Base-by-base conservation (phyloP, 2,797 vertebrate species). In the Lemur catta region DNA sequence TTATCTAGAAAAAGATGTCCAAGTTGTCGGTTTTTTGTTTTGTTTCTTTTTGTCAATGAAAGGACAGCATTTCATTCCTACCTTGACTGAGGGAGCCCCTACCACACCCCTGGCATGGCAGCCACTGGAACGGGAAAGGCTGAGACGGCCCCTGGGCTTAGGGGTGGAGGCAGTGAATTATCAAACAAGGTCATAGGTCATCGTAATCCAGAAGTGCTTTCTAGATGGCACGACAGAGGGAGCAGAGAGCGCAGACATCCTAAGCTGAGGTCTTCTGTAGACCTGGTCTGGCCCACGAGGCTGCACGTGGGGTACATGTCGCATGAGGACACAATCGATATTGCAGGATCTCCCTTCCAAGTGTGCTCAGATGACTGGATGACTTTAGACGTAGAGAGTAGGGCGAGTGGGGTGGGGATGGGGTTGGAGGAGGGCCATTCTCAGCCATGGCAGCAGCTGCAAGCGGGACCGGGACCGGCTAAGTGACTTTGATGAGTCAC, bases 351-450 rank as follows among this genome's bases (percentile, higher is more conserved):
- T 89, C 84, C 4, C 20, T 35, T 46, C 41, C 46, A n/a, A n/a
- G 79, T 1, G 20, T 10, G 61, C n/a, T 35, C 2, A 0, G 50
- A 10, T 7, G 50, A 38, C 38, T 61, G 0, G 50, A 10, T 7
- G 50, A 38, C 38, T 61, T 26, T 1, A 18, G n/a, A 24, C 0
- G 13, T 6, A 12, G 61, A 38, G 2, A 4, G 50, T 26, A 26
- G 50, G 2, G 52, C 4, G 52, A 4, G 7, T 69, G 75, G 9
- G 22, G 3, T 67, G 48, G 7, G 24, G 4, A 12, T 69, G 12
- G 26, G 33, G 4, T 24, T 2, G 4, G 35, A 41, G 35, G 57
- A 61, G 9, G 69, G 43, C 7, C 0, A 0, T 6, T 20, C 50
- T 65, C 33, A n/a, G 59, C 81, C 1, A 3, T 7, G 7, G 35